Conservation (phyloP, 2,797 vertebrate genomes). For the Dallia pectoralis region DNA sequence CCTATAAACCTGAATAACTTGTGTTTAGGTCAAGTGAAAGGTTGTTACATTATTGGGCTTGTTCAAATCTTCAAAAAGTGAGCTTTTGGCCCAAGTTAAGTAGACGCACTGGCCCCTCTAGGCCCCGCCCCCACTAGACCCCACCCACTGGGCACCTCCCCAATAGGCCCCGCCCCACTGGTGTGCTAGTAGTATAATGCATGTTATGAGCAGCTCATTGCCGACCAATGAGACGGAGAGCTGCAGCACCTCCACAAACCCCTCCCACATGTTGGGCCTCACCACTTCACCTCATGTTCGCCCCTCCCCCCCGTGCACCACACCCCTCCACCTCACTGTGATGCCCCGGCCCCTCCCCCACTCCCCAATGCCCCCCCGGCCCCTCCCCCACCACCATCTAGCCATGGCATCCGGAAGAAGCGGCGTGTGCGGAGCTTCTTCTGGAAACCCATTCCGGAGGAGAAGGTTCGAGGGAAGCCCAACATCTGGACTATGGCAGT, state of each 20-base stretch:
- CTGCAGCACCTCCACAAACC: conserved; percentile 71
- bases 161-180: conserved; percentile 35
- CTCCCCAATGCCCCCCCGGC: conserved; percentile 59
- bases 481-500: conserved; percentile 96
- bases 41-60: not conserved
- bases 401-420: conserved; percentile 80
- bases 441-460: conserved; percentile 98
- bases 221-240: conserved; percentile 84
- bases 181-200: conserved; percentile 71
- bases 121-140: too few species aligned
- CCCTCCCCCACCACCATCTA: conserved; percentile 48
- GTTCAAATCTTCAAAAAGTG: not conserved
- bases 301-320: conserved; percentile 45
- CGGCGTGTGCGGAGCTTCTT: conserved; percentile 93
- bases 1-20: not conserved
- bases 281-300: conserved; percentile 49
- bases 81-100: conserved; percentile 5
- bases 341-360: conserved; percentile 51
- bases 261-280: conserved; percentile 70
- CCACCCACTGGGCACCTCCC: too few species aligned
- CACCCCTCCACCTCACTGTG: conserved; percentile 34
- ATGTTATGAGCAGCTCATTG: conserved; percentile 89
- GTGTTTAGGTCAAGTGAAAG: not conserved
- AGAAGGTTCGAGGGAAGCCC: conserved; percentile 91
- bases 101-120: conserved; percentile 41